Base-by-base conservation (phyloP, 2,888 invertebrate genomes). In the Hirudinaria manillensis region DNA sequence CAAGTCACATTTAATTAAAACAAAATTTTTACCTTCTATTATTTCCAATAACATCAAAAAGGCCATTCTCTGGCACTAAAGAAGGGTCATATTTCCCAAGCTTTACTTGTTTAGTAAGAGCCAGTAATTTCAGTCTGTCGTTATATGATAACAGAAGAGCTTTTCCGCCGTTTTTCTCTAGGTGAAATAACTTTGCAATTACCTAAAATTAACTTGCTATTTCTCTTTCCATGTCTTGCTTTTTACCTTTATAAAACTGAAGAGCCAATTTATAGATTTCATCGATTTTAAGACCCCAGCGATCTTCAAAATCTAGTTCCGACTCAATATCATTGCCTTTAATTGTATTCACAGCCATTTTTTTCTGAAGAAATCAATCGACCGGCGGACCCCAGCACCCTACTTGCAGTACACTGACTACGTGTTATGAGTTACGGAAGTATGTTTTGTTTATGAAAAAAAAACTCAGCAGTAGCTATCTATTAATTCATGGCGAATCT, bases 81-180 rank as follows among this genome's bases (percentile, higher is more conserved):
- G 82, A 82, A 53, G 90, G 87, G 79, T 91, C 89, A 81, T 82
- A 85, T 77, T 83, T 83, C 0, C 97, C 97, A 85, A 93, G 91
- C 19, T 89, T 89, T 13, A 92, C 92, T 88, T 97, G 96, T 83
- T 94, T 93, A 13, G 92, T 93, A 82, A 92, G 93, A 1, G 96
- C 96, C 27, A 96, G 92, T 78, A 97, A 86, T 83, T 92, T 92
- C 74, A 95, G 86, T 83, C 94, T 93, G 83, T 96, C 94, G 85
- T 93, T 93, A 85, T 97, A 97, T 70, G 93, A 93, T 77, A 96
- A 88, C 83, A 94, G 94, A 70, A 96, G 89, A 3, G 95, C 96
- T 88, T 96, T 97, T n/a, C 71, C 72, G 21, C 96, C 95, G 87
- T 93, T 93, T 87, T 96, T 95, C 85, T 96, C 96, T 96, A 86